Evolutionary conservation across 2,888 invertebrate genomes (phyloP).

Genomic region (Synanthedon myopaeformis): DNA sequence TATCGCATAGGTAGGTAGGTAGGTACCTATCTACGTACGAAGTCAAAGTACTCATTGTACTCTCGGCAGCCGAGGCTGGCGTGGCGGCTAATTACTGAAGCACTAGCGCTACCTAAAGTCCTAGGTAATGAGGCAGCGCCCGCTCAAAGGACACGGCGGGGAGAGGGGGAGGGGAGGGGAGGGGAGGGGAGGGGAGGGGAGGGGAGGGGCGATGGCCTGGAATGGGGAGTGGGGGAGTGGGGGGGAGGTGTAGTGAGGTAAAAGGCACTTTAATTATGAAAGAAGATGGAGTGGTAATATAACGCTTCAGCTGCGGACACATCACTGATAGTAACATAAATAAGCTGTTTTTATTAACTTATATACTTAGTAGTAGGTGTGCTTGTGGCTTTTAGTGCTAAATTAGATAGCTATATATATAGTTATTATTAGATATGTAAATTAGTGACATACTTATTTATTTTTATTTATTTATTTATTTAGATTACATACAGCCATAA

Average conservation of each 20-base stretch:
- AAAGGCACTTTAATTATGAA: conserved; percentile 65
- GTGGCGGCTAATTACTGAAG: conserved; percentile 17
- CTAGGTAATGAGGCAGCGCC: conserved; percentile 55
- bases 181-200: conserved; percentile 11
- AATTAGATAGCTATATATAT: too few species aligned
- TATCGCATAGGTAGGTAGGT: background rate
- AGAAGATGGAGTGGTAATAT: conserved; percentile 59
- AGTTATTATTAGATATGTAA: too few species aligned
- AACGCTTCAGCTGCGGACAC: conserved; percentile 9
- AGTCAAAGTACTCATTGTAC: conserved; percentile 13
- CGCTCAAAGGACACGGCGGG: conserved; percentile 22
- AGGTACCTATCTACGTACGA: background rate
- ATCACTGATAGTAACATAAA: background rate
- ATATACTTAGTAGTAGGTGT: too few species aligned
- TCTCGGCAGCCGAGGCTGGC: conserved; percentile 13
- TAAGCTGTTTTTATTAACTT: background rate
- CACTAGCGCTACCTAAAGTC: conserved; percentile 34
- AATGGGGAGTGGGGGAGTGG: conserved; percentile 6
- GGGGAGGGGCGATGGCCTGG: conserved; percentile 10
- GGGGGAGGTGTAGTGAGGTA: conserved; percentile 25
- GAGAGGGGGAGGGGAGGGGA: conserved; percentile 7
- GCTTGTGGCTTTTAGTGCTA: too few species aligned
- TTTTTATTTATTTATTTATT: too few species aligned
- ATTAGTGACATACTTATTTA: too few species aligned
- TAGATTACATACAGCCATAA: too few species aligned